Evolutionary conservation across 2,113 vertebrate genomes (phyloP).

Genomic region (Cottus gobio): DNA sequence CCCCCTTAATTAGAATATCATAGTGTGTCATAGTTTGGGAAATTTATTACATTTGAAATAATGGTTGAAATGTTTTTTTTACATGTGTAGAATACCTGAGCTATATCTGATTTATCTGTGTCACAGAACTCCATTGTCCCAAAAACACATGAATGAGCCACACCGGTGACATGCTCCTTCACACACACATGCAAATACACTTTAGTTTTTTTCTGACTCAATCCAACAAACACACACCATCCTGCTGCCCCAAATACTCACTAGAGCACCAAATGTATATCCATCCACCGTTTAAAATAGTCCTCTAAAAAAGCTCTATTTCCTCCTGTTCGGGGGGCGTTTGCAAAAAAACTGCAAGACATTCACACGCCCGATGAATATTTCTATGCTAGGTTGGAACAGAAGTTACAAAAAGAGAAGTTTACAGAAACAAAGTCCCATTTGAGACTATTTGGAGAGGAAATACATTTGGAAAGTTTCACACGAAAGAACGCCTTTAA

Average conservation of each 20-base stretch:
- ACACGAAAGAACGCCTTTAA: background rate
- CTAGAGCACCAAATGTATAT: slow-evolving; percentile 1
- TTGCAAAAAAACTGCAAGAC: background rate
- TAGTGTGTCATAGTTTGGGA: background rate
- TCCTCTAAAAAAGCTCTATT: background rate
- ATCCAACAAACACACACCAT: background rate
- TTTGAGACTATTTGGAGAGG: background rate
- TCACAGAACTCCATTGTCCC: background rate
- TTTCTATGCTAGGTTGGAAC: background rate
- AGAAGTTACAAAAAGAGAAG: background rate
- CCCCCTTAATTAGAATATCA: background rate
- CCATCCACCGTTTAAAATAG: slow-evolving; percentile 4
- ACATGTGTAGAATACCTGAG: background rate
- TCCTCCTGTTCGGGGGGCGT: background rate
- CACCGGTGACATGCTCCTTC: background rate
- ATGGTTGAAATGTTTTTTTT: too few species aligned
- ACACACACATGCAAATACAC: background rate
- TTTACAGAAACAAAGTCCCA: background rate
- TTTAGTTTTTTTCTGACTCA: background rate
- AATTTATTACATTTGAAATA: background rate
- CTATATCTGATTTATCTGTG: background rate
- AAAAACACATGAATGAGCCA: background rate
- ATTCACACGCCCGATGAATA: background rate
- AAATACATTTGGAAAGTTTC: background rate
- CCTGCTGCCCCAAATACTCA: background rate